A percentile compares a stretch with the other conserved stretches of the same genome.
Evolutionary conservation across 2,113 vertebrate genomes (phyloP).

Genomic region (Sebastes schlegelii): DNA sequence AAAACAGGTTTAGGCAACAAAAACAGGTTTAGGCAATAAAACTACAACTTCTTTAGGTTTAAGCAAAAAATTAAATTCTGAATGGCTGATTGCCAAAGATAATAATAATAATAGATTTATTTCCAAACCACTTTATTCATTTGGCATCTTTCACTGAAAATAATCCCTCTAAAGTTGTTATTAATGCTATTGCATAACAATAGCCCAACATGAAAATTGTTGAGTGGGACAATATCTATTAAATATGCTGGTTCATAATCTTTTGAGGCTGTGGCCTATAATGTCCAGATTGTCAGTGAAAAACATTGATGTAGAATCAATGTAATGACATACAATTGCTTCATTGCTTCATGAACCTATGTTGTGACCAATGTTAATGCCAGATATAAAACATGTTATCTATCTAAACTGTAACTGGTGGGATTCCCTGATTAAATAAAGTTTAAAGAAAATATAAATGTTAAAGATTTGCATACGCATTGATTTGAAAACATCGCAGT

Average conservation of each 20-base stretch:
- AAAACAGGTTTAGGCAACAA: no score
- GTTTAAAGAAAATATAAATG: not conserved
- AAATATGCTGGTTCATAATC: not conserved
- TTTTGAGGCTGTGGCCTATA: not conserved
- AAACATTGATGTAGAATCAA: not conserved
- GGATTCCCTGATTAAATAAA: no score
- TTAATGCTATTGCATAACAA: slow-evolving; percentile 57
- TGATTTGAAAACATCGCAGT: not conserved
- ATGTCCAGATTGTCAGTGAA: not conserved
- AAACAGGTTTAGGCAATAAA: no score
- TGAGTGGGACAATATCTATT: slow-evolving; percentile 6
- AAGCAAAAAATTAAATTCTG: no score
- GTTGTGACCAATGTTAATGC: not conserved
- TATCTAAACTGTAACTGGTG: no score
- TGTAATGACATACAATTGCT: not conserved
- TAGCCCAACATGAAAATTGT: not conserved
- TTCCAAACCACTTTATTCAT: slow-evolving; percentile 19
- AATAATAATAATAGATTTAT: slow-evolving; percentile 11
- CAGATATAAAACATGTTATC: not conserved
- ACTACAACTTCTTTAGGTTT: no score
- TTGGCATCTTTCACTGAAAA: slow-evolving; percentile 37
- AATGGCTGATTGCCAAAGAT: not conserved
- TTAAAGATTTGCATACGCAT: not conserved
- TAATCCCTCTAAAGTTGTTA: slow-evolving; percentile 18
- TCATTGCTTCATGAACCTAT: not conserved